Percentiles rank a stretch among this genome's conserved stretches.
These are phyloP conservation scores for Kryptolebias ocellatus DNA, from an alignment of 2,797 vertebrate genomes.

Conservation along the genomic window DNA sequence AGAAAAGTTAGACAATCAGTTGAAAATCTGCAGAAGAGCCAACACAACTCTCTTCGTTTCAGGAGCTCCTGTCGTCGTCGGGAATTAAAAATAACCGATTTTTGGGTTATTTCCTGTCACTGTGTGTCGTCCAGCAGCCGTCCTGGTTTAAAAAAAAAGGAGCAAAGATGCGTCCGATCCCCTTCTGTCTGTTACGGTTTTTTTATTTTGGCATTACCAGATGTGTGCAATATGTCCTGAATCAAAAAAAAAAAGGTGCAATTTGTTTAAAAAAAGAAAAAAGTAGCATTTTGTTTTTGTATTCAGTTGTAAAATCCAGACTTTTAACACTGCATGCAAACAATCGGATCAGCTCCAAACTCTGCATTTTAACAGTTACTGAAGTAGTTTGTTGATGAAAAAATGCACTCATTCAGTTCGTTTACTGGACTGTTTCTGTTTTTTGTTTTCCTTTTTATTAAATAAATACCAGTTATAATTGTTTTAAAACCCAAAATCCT, in stretches of 20 bases:
- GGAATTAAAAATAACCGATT: conserved; percentile 40
- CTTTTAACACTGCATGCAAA: conserved; percentile 66
- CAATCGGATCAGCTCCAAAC: conserved; percentile 21
- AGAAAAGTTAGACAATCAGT: conserved; percentile 65
- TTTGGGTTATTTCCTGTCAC: conserved; percentile 52
- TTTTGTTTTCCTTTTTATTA: conserved; percentile 24
- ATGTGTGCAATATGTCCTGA: conserved; percentile 70
- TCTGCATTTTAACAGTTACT: conserved; percentile 46
- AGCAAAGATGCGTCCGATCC: conserved; percentile 3
- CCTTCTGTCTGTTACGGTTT: conserved; percentile 24
- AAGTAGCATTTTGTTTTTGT: conserved; percentile 61
- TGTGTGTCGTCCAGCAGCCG: neutral
- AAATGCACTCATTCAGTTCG: conserved; percentile 28
- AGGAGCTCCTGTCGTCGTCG: conserved; percentile 43
- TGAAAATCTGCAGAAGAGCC: conserved; percentile 64
- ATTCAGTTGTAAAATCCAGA: conserved; percentile 46
- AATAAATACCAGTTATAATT: conserved; percentile 51
- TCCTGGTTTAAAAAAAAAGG: no score
- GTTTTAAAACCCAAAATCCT: conserved; percentile 79
- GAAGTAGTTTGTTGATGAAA: conserved; percentile 40
- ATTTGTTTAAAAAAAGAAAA: conserved; percentile 53
- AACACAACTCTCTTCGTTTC: conserved; percentile 27
- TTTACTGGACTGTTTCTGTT: conserved; percentile 36
- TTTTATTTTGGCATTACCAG: conserved; percentile 53
- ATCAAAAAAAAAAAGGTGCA: conserved; percentile 61